A percentile compares a stretch with the other conserved stretches of the same genome.
phyloP scores from a whole-genome alignment of 2,797 vertebrate species.

The Oreortyx pictus region DNA sequence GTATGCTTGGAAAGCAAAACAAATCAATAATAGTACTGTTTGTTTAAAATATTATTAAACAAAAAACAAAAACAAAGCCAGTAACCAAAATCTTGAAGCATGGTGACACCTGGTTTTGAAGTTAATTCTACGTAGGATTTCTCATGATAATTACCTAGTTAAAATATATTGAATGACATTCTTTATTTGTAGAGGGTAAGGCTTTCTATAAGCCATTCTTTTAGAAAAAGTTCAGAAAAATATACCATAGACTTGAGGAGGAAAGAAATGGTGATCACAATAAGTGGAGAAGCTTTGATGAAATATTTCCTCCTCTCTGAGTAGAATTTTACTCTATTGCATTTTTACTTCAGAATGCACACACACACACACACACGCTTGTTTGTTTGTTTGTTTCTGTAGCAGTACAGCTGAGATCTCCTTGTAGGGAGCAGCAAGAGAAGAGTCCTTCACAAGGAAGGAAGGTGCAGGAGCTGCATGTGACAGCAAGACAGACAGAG shows the following conservation, averaged over 20 bases:
- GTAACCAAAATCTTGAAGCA: neutral
- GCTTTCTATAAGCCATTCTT: neutral
- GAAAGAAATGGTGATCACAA: neutral
- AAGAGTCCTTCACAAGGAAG: neutral
- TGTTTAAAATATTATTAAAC: neutral
- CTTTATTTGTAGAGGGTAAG: neutral
- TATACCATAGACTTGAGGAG: neutral
- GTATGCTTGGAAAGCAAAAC: neutral
- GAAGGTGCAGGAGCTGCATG: neutral
- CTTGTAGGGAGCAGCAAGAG: neutral
- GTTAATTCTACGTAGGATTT: neutral
- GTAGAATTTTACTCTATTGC: neutral
- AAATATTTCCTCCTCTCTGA: neutral
- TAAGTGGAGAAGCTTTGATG: neutral
- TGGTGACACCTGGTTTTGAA: rapidly evolving
- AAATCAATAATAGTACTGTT: neutral
- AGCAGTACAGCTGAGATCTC: neutral
- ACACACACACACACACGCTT: too few species aligned
- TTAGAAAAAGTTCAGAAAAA: neutral
- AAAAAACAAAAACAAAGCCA: neutral
- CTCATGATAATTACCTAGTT: neutral
- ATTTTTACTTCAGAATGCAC: neutral
- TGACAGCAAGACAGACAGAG: neutral
- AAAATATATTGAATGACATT: neutral
- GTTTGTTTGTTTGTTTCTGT: neutral